These are phyloP conservation scores for Serripes groenlandicus DNA, from an alignment of 2,888 invertebrate species.

Conservation along the genomic window DNA sequence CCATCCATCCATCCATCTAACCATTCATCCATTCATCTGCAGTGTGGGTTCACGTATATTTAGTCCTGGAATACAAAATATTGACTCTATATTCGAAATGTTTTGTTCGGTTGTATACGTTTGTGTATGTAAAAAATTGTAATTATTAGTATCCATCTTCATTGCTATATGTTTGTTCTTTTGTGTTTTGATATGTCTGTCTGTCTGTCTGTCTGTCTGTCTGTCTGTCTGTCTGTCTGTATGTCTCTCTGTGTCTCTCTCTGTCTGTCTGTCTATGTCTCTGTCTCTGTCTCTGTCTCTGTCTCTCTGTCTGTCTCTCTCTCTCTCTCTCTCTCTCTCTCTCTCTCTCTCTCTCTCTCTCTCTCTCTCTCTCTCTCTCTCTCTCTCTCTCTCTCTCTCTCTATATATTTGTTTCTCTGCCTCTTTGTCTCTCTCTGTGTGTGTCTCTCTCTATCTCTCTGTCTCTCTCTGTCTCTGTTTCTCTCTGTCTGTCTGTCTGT, in stretches of 20 bases:
- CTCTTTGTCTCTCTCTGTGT: not conserved
- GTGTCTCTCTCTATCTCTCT: not conserved
- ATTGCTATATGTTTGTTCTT: no score
- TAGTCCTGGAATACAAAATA: no score
- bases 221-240: slow-evolving; percentile 18
- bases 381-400: not conserved
- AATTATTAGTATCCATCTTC: no score
- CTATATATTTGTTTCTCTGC: not conserved
- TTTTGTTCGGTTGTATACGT: no score
- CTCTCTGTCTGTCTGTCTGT: not conserved
- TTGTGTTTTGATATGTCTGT: not conserved
- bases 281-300: not conserved
- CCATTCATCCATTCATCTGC: no score
- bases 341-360: slow-evolving; percentile 4
- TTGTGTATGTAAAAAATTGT: no score
- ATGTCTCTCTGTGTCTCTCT: not conserved
- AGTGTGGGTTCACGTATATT: no score
- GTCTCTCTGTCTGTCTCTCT: slow-evolving; percentile 4
- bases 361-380: slow-evolving; percentile 5
- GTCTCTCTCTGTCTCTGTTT: not conserved
- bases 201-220: slow-evolving; percentile 23
- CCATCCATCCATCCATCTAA: not conserved
- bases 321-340: slow-evolving; percentile 11
- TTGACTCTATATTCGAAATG: no score
- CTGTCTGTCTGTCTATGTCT: not conserved